Conservation (phyloP, 1,140 invertebrate species). For the Oryctes rhinoceros region DNA sequence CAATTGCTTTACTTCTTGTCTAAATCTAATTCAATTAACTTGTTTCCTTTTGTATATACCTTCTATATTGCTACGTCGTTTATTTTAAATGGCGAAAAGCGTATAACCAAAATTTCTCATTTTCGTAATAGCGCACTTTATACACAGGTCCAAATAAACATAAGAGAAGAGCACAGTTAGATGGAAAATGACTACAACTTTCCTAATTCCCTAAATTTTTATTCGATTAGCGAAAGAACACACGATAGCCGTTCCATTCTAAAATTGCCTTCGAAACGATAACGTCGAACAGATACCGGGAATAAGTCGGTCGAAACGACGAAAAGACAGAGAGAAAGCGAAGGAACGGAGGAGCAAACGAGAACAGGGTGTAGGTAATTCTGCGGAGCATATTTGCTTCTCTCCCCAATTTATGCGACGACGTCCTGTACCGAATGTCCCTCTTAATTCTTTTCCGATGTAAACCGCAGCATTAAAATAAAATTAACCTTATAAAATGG, state of each 20-base stretch:
- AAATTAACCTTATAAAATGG: slow-evolving; percentile 48
- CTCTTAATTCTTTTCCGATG: slow-evolving; percentile 51
- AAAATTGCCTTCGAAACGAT: slow-evolving; percentile 29
- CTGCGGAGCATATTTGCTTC: not conserved
- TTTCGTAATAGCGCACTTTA: not conserved
- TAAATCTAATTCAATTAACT: too few species aligned
- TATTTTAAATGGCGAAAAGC: too few species aligned
- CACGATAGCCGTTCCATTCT: slow-evolving; percentile 4
- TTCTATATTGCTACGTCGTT: too few species aligned
- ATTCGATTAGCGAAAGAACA: slow-evolving; percentile 30
- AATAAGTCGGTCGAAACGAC: slow-evolving; percentile 19
- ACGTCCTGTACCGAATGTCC: slow-evolving; percentile 43
- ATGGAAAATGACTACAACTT: slow-evolving; percentile 33
- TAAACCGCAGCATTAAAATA: slow-evolving; percentile 50
- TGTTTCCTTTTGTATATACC: too few species aligned
- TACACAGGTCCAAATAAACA: not conserved
- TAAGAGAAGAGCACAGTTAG: slow-evolving; percentile 33
- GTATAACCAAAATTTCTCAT: not conserved
- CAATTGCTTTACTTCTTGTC: too few species aligned
- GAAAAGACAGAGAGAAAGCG: not conserved
- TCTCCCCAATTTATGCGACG: slow-evolving; percentile 44
- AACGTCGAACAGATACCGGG: slow-evolving; percentile 24
- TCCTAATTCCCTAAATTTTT: slow-evolving; percentile 28
- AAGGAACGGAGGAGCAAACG: not conserved
- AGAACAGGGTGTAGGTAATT: not conserved